A percentile compares a stretch with the other conserved stretches of the same genome.
phyloP scores from a whole-genome alignment of 1,140 invertebrate species.

The Brachionus koreanus region DNA sequence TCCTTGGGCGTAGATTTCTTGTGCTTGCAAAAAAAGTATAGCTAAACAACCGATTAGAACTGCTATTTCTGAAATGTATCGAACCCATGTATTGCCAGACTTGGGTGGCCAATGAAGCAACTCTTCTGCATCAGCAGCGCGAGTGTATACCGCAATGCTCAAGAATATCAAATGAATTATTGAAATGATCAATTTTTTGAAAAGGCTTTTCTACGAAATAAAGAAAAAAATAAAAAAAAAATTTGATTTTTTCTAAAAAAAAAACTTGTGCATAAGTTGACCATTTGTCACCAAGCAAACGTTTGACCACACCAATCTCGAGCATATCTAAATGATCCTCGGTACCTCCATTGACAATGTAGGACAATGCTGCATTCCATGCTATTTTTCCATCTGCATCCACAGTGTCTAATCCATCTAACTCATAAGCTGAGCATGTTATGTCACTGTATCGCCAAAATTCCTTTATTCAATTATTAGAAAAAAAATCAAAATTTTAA shows the following conservation, averaged over 20 bases:
- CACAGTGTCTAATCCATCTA: constrained; percentile 91
- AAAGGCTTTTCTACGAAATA: constrained; percentile 72
- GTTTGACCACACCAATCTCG: constrained; percentile 93
- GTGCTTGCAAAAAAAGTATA: constrained; percentile 82
- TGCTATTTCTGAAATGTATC: constrained; percentile 75
- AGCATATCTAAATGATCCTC: constrained; percentile 97
- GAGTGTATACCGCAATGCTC: constrained; percentile 80
- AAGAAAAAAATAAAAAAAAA: not conserved
- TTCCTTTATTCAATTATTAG: constrained; percentile 61
- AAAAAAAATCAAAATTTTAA: not conserved
- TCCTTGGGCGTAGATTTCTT: constrained; percentile 89
- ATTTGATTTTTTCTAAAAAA: constrained; percentile 1
- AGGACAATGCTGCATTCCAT: constrained; percentile 84
- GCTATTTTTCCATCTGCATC: constrained; percentile 86
- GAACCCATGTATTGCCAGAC: constrained; percentile 50
- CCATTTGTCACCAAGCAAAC: constrained; percentile 96
- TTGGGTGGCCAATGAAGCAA: constrained; percentile 48
- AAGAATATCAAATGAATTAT: constrained; percentile 74
- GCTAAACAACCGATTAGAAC: constrained; percentile 77
- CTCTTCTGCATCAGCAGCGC: constrained; percentile 65
- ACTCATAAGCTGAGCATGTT: constrained; percentile 93
- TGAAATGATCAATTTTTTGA: constrained; percentile 79
- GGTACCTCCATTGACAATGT: constrained; percentile 88
- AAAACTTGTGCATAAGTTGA: constrained; percentile 90
- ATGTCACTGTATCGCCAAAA: constrained; percentile 99